Evolutionary conservation across 2,113 vertebrate species (phyloP).

Genomic region (Melospiza melodia): DNA sequence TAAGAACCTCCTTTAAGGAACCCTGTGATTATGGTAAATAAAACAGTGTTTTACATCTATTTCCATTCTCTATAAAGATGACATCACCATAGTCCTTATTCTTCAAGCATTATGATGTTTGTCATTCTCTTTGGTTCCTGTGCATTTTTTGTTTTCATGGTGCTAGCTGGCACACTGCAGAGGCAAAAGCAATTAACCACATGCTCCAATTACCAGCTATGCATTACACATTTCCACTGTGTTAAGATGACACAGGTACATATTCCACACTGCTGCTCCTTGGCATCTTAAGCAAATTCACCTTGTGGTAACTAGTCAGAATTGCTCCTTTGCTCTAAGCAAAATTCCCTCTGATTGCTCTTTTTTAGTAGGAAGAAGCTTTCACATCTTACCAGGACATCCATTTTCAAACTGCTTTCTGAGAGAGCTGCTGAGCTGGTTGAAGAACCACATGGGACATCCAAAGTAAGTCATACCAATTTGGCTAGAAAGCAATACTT

Average conservation of each 20-base stretch:
- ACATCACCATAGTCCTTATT: background rate
- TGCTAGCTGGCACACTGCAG: background rate
- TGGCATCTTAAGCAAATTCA: background rate
- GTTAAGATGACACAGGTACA: background rate
- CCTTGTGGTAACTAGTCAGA: background rate
- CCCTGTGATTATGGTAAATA: slow-evolving; percentile 70
- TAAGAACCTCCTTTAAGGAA: slow-evolving; percentile 78
- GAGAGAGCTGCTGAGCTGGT: background rate
- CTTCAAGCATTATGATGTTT: background rate
- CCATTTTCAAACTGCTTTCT: background rate
- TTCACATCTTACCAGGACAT: background rate
- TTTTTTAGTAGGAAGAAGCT: background rate
- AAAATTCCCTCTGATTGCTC: background rate
- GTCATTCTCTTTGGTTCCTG: background rate
- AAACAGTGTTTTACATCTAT: background rate
- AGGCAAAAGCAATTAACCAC: background rate
- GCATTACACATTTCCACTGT: background rate
- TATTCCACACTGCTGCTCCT: background rate
- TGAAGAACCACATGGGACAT: background rate
- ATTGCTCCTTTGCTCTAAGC: background rate
- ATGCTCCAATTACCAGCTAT: background rate
- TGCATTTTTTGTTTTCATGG: background rate
- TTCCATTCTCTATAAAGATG: background rate
- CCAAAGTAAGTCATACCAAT: background rate
- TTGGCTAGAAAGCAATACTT: background rate